Evolutionary conservation across 2,888 invertebrate species (phyloP).

Genomic region (Trisateles emortualis): DNA sequence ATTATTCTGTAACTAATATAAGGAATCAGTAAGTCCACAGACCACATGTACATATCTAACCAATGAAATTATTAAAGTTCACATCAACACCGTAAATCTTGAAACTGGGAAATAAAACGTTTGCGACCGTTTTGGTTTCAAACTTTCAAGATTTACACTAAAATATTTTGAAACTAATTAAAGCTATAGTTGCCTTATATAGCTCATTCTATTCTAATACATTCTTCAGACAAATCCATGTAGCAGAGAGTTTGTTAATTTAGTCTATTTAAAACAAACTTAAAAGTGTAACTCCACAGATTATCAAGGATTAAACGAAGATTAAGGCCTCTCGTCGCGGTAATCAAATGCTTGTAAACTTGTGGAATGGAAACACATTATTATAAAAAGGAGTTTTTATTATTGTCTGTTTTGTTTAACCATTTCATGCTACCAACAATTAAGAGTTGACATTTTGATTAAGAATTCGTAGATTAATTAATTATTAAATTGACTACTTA

Average conservation of each 20-base stretch:
- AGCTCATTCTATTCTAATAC: constrained; percentile 29
- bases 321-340: constrained; percentile 9
- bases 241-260: constrained; percentile 42
- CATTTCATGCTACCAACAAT: too few species aligned
- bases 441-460: too few species aligned
- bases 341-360: constrained; percentile 15
- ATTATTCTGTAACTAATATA: too few species aligned
- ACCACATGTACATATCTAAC: too few species aligned
- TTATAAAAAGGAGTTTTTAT: constrained; percentile 12
- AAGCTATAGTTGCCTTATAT: constrained; percentile 19
- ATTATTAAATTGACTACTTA: too few species aligned
- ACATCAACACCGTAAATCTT: too few species aligned
- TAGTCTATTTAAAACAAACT: constrained; percentile 47
- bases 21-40: too few species aligned
- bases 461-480: too few species aligned
- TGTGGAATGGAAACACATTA: constrained; percentile 10
- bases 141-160: background rate
- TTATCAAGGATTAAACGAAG: constrained; percentile 15
- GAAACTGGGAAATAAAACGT: too few species aligned
- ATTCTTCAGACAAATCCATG: constrained; percentile 34
- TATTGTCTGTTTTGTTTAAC: background rate
- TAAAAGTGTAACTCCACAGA: constrained; percentile 14
- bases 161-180: constrained; percentile 14
- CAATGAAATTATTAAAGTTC: too few species aligned
- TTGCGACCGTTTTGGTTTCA: background rate